Percentiles rank a stretch among this genome's conserved stretches.
phyloP scores from a whole-genome alignment of 2,888 invertebrate species.

The Dromius quadrimaculatus region DNA sequence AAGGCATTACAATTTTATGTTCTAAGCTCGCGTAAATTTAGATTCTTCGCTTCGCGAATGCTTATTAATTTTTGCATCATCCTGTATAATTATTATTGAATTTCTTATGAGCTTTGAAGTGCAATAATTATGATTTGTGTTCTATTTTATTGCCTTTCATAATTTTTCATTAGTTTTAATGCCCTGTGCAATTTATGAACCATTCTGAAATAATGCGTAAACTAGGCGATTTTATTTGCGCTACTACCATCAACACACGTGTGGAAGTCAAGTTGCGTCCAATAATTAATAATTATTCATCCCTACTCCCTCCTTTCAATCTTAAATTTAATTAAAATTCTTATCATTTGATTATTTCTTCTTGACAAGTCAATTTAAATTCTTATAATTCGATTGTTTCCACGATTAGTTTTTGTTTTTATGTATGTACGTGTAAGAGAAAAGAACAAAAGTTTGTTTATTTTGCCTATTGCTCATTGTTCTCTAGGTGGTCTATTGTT shows the following conservation, averaged over 20 bases:
- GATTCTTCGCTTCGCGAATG: not conserved
- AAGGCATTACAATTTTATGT: not conserved
- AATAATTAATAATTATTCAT: not conserved
- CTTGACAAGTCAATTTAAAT: slow-evolving; percentile 12
- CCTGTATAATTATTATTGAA: not conserved
- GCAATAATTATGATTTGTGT: not conserved
- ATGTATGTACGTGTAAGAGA: slow-evolving; percentile 1
- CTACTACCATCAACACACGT: not conserved
- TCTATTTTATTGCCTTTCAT: not conserved
- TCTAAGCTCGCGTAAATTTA: no score
- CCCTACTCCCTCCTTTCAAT: not conserved
- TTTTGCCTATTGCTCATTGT: slow-evolving; percentile 23
- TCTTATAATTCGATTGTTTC: slow-evolving; percentile 1
- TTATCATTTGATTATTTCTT: not conserved
- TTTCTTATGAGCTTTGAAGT: not conserved
- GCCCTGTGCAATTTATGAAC: not conserved
- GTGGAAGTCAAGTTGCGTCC: not conserved
- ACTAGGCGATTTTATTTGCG: no score
- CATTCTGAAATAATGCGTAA: no score
- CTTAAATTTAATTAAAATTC: slow-evolving; percentile 1
- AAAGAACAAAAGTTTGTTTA: slow-evolving; percentile 17
- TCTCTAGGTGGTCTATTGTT: slow-evolving; percentile 30
- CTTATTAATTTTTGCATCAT: not conserved
- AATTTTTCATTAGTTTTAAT: not conserved
- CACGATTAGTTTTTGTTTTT: no score